A percentile compares a stretch with the other conserved stretches of the same genome.
phyloP scores from a whole-genome alignment of 2,888 invertebrate genomes.

The Terebella lapidaria region DNA sequence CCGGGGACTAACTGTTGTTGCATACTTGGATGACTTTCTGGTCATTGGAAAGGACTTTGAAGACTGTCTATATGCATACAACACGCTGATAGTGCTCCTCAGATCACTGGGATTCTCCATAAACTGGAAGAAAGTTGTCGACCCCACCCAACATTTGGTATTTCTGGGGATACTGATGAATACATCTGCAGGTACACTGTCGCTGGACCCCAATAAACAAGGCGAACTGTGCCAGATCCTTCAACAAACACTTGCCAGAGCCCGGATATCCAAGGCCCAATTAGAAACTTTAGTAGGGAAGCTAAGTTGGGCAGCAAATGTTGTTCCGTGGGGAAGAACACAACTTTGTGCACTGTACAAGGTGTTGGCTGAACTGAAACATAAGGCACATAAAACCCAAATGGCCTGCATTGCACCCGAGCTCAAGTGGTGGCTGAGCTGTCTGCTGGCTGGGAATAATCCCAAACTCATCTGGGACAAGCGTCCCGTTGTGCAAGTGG shows the following conservation, averaged over 20 bases:
- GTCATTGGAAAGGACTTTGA: background rate
- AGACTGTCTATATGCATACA: background rate
- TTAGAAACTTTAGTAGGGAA: background rate
- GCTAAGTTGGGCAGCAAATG: background rate
- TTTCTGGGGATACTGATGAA: background rate
- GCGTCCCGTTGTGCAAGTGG: background rate
- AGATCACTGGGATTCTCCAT: background rate
- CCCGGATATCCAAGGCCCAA: background rate
- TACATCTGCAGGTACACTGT: background rate
- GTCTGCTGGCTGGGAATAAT: background rate
- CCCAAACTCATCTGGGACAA: background rate
- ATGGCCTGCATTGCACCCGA: background rate
- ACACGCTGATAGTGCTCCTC: background rate
- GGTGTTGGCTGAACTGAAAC: background rate
- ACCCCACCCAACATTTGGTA: background rate
- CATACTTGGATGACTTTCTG: background rate
- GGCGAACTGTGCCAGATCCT: background rate
- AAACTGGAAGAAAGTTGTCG: background rate
- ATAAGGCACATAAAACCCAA: background rate
- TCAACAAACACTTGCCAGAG: background rate
- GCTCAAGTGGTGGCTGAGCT: background rate
- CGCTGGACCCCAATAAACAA: background rate
- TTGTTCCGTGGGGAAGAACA: background rate
- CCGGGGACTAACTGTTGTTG: background rate
- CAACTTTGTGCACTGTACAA: background rate